Base-by-base conservation (phyloP, 2,797 vertebrate genomes). In the Sparus aurata region DNA sequence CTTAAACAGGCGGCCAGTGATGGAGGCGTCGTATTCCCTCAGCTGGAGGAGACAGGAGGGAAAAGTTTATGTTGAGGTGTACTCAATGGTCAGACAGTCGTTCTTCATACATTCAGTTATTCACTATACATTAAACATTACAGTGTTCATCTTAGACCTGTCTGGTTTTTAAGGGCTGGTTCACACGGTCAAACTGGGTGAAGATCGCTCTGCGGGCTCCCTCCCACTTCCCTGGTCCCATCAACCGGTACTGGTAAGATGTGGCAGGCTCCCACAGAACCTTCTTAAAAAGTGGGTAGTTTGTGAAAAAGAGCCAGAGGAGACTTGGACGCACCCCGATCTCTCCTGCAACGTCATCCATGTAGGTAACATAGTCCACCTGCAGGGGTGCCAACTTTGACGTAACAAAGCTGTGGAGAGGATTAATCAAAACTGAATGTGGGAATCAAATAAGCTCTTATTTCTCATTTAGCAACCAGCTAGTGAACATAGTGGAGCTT, bases 341-440 rank as follows among this genome's bases (percentile, higher is more conserved):
- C 67, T 95, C 87, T n/a, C 87, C 90, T 22, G 97, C 96, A 0
- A 98, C 2, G 0, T 97, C 94, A 0, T 98, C 97, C 97, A 97
- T 96, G 90, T 96, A 96, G 1, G 90, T 75, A n/a, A 97, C 38
- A 47, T 95, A 97, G 81, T 97, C 96, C 69, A 93, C 95, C 64
- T 97, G 97, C 71, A 98, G 93, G 1, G 97, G 96, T 8, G 95
- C 93, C 64, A 94, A 87, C 84, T 85, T 96, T 76, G 96, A 97
- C 18, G 90, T 88, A 55, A 95, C 94, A 8, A 95, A 97, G 89
- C 97, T 97, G 86, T 38, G 25, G 43, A 65, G 71, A 94, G 25
- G 34, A 86, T 3, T 18, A n/a, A 67, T 7, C 15, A 50, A 6
- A 46, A 34, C 38, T 60, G 0, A 54, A 41, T 22, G 13, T 8